Evolutionary conservation across 2,888 invertebrate genomes (phyloP), one percentile per base, ranked within the genome.

Genomic region (Hirtodrosophila duncani): DNA sequence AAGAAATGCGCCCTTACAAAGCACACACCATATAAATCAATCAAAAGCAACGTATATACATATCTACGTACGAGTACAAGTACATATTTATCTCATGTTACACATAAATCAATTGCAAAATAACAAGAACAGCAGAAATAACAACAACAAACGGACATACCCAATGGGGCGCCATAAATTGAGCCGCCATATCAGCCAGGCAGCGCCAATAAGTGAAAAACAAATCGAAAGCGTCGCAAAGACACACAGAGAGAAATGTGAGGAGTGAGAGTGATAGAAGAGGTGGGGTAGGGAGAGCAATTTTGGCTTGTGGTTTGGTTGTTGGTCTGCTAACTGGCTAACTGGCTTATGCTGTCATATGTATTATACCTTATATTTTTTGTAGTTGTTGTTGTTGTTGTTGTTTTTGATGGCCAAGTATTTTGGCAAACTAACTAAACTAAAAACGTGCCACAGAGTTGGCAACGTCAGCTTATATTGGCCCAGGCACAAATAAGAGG

Each of bases 1-100:
- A 70, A 62, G n/a, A n/a, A n/a, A n/a, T n/a, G n/a, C n/a, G n/a
- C n/a, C n/a, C n/a, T n/a, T n/a, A n/a, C 29, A 49, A 55, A 56
- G 66, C 36, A 50, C 51, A 44, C 58, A 62, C 60, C 55, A 69
- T n/a, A 75, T 71, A 75, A 72, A 72, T 72, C 75, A 75, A 75
- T 72, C 71, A 67, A 72, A 67, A 58, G 51, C 58, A 49, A 49
- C 34, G 58, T 74, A 69, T 71, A 65, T 71, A 62, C 67, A 65
- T 70, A 21, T 21, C 36, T 10, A 49, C 49, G 42, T 24, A 33
- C 43, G 53, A 20, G 42, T 17, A 26, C 38, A 39, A 31, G 21
- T 27, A 48, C 38, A 18, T 34, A 41, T 14, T n/a, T n/a, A n/a
- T n/a, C n/a, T n/a, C n/a, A n/a, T n/a, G n/a, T n/a, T n/a, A 49